A percentile compares a stretch with the other conserved stretches of the same genome.
phyloP scores from a whole-genome alignment of 2,888 invertebrate species.

The Lacanobia oleracea region DNA sequence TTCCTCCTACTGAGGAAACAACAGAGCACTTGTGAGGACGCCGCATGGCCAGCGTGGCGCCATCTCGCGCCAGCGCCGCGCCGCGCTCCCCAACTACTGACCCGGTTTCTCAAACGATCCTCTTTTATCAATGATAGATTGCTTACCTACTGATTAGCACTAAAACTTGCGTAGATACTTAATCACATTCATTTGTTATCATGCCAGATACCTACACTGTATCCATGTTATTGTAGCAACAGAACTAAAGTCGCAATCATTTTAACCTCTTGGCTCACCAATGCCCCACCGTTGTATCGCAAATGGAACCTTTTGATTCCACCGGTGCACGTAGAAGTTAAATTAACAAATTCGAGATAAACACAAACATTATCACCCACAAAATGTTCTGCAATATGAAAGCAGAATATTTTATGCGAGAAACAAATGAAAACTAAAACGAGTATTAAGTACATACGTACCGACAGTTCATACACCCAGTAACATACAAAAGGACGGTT shows the following conservation, averaged over 20 bases:
- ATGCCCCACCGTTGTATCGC: too few relatives aligned
- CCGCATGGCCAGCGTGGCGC: conserved; percentile 46
- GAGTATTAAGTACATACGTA: neutral
- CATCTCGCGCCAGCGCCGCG: conserved; percentile 23
- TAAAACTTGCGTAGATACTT: conserved; percentile 31
- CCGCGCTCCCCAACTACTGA: conserved; percentile 33
- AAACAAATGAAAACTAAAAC: conserved; percentile 29
- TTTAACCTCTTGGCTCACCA: too few relatives aligned
- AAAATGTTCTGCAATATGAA: conserved; percentile 2
- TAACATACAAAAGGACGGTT: neutral
- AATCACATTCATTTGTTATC: conserved; percentile 60
- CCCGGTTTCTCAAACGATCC: conserved; percentile 53
- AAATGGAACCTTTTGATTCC: too few relatives aligned
- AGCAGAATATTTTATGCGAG: conserved; percentile 6
- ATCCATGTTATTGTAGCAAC: conserved; percentile 15
- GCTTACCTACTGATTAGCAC: conserved; percentile 54
- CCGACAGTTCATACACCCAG: too few relatives aligned
- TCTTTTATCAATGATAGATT: conserved; percentile 60
- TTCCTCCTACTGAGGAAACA: conserved; percentile 18
- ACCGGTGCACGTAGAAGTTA: too few relatives aligned
- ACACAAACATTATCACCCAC: neutral
- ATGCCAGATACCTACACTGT: conserved; percentile 4
- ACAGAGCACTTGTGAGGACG: conserved; percentile 7
- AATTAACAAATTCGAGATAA: neutral
- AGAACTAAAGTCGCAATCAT: conserved; percentile 8